Evolutionary conservation across 1,140 invertebrate species (phyloP).

Genomic region (Drosophila kurseongensis): DNA sequence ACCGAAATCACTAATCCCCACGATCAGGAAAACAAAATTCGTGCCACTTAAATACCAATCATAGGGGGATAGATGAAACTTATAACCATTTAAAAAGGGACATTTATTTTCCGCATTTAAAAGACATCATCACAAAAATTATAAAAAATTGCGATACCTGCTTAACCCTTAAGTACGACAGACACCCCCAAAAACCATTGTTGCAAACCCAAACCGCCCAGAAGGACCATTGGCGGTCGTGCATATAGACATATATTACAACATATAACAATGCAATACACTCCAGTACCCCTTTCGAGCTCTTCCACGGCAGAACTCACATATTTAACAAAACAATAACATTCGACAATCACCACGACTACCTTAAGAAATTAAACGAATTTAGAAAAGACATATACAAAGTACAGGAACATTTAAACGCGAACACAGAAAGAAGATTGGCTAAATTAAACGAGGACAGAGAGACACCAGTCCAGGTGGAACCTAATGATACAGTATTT

Average conservation of each 20-base stretch:
- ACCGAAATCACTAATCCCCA: too few species aligned
- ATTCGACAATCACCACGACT: too few species aligned
- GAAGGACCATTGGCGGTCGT: not conserved
- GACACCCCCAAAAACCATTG: not conserved
- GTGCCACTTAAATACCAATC: too few species aligned
- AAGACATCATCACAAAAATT: conserved; percentile 7
- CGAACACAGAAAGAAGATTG: not conserved
- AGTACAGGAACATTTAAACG: not conserved
- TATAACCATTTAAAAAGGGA: conserved; percentile 14
- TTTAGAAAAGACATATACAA: conserved; percentile 8
- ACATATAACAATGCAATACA: conserved; percentile 6
- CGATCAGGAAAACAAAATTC: too few species aligned
- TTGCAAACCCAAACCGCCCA: too few species aligned
- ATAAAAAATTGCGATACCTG: conserved; percentile 6
- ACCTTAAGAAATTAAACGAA: too few species aligned
- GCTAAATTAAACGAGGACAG: not conserved
- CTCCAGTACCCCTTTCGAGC: too few species aligned
- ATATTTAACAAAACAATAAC: too few species aligned
- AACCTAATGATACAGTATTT: too few species aligned
- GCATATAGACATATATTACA: not conserved
- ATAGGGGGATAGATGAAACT: not conserved
- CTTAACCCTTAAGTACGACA: not conserved
- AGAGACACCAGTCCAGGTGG: not conserved
- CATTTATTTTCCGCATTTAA: too few species aligned
- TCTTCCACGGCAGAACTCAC: too few species aligned